Conservation (phyloP, 2,888 invertebrate genomes). For the Mylabris sibirica region DNA sequence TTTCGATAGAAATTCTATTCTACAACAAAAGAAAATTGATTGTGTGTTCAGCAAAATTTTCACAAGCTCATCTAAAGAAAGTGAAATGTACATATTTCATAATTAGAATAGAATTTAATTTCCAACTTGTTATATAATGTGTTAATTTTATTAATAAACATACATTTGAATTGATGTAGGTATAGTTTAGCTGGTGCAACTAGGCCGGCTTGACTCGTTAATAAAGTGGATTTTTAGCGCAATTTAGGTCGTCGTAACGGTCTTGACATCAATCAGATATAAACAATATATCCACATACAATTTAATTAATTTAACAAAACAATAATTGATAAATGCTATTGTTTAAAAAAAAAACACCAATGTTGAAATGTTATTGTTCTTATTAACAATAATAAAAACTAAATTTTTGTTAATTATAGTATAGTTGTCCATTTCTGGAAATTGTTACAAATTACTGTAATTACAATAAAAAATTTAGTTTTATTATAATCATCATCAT, state of each 20-base stretch:
- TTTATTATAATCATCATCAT: not conserved
- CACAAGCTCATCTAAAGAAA: not conserved
- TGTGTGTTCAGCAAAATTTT: not conserved
- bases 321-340: not conserved
- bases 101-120: not conserved
- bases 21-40: too few species aligned
- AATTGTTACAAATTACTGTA: not conserved
- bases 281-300: not conserved
- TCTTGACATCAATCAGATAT: constrained; percentile 8
- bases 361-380: not conserved
- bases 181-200: not conserved
- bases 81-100: constrained; percentile 3
- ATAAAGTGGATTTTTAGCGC: not conserved
- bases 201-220: not conserved
- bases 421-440: not conserved
- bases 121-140: not conserved
- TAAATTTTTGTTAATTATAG: not conserved
- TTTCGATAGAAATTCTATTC: too few species aligned
- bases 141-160: not conserved
- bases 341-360: not conserved
- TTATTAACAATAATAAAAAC: not conserved
- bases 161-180: not conserved
- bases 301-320: constrained; percentile 1
- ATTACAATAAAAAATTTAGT: not conserved
- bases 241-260: constrained; percentile 4